These are phyloP conservation scores for Bombus waltoni DNA, from an alignment of 1,140 invertebrate genomes.

Conservation along the genomic window DNA sequence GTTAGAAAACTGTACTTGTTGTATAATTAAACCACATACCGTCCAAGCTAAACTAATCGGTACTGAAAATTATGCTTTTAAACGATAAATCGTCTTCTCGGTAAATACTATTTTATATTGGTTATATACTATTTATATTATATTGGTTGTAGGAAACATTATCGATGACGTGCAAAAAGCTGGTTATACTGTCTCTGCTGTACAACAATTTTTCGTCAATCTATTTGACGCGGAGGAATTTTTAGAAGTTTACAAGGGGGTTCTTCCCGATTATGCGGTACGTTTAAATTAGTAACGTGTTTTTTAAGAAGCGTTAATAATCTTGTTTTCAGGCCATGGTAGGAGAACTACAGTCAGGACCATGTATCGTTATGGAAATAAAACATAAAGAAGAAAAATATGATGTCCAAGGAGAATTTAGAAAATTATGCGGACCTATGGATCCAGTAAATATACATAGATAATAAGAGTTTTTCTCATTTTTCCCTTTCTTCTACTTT, in stretches of 20 bases:
- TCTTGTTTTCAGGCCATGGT: slow-evolving; percentile 88
- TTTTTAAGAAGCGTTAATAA: background rate
- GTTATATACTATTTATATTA: too few relatives aligned
- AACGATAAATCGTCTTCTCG: background rate
- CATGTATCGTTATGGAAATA: slow-evolving; percentile 94
- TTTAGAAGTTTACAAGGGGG: slow-evolving; percentile 96
- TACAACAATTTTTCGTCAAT: slow-evolving; percentile 91
- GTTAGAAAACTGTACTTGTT: slow-evolving; percentile 89
- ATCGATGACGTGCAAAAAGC: slow-evolving; percentile 89
- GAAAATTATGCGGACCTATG: slow-evolving; percentile 92
- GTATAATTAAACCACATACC: slow-evolving; percentile 96
- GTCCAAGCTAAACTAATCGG: slow-evolving; percentile 86
- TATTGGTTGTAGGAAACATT: slow-evolving; percentile 85
- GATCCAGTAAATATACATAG: slow-evolving; percentile 89
- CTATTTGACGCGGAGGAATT: slow-evolving; percentile 94
- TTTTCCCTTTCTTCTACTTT: slow-evolving; percentile 17
- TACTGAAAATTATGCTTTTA: slow-evolving; percentile 58
- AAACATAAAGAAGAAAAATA: slow-evolving; percentile 84
- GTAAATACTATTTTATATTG: background rate
- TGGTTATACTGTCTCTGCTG: slow-evolving; percentile 90
- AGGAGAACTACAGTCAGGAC: slow-evolving; percentile 90
- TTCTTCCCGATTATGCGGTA: slow-evolving; percentile 92
- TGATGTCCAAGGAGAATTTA: slow-evolving; percentile 89
- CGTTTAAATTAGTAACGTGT: slow-evolving; percentile 38
- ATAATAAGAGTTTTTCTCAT: background rate